Conservation (phyloP, 2,888 invertebrate genomes). For the Trissoscelio sp. region DNA sequence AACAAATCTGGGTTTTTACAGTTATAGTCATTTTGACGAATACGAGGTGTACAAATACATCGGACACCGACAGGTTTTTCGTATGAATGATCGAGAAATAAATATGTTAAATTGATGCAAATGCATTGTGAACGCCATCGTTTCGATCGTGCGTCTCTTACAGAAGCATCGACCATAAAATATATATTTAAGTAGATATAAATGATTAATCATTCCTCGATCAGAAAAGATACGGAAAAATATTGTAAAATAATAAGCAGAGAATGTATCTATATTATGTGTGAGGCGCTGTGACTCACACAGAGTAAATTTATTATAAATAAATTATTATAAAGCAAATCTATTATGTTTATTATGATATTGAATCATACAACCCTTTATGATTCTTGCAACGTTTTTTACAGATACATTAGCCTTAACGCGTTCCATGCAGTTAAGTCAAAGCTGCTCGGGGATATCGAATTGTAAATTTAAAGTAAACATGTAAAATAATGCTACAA, state of each 20-base stretch:
- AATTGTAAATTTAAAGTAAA: too few species aligned
- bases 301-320: slow-evolving; percentile 81
- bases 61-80: slow-evolving; percentile 34
- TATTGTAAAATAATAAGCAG: slow-evolving; percentile 77
- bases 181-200: slow-evolving; percentile 63
- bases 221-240: slow-evolving; percentile 69
- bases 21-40: slow-evolving; percentile 35
- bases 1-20: slow-evolving; percentile 53
- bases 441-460: too few species aligned
- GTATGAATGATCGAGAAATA: slow-evolving; percentile 42
- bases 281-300: slow-evolving; percentile 72
- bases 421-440: too few species aligned
- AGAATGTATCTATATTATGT: slow-evolving; percentile 78
- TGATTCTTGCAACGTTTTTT: too few species aligned
- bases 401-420: too few species aligned
- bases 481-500: too few species aligned
- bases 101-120: slow-evolving; percentile 36
- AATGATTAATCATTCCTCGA: slow-evolving; percentile 74
- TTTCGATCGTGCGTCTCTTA: slow-evolving; percentile 64
- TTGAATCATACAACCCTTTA: too few species aligned
- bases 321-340: slow-evolving; percentile 80
- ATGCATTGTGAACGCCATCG: slow-evolving; percentile 30
- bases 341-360: neutral
- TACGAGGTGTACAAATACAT: slow-evolving; percentile 6
- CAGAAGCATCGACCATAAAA: slow-evolving; percentile 67